Conservation (phyloP, 2,888 invertebrate species). For the Miltochrista miniata region DNA sequence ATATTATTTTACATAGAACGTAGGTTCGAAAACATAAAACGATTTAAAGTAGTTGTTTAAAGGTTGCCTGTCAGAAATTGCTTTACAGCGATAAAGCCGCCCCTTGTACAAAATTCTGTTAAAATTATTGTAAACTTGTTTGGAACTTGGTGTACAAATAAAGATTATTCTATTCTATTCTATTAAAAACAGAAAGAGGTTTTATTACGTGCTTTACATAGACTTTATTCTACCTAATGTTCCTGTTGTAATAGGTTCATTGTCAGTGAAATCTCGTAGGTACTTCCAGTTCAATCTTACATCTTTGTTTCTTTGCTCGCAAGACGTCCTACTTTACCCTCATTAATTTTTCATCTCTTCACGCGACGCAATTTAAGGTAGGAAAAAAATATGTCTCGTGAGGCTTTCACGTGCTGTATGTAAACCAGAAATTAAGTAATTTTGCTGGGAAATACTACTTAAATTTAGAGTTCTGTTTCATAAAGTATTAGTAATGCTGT, state of each 20-base stretch:
- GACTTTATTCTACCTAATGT: not conserved
- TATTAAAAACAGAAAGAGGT: not conserved
- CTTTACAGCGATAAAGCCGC: no score
- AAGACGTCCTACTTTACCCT: slow-evolving; percentile 57
- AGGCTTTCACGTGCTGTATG: slow-evolving; percentile 21
- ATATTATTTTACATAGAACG: no score
- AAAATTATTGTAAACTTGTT: no score
- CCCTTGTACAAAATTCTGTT: no score
- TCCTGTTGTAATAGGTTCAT: not conserved
- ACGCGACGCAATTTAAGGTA: slow-evolving; percentile 50
- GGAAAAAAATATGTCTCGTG: slow-evolving; percentile 31
- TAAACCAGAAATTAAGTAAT: slow-evolving; percentile 21
- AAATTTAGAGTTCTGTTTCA: not conserved
- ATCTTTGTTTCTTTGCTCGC: slow-evolving; percentile 40
- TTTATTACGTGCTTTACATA: not conserved
- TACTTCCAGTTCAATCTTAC: slow-evolving; percentile 35
- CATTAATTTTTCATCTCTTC: slow-evolving; percentile 63
- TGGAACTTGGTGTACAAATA: no score
- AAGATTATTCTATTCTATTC: no score
- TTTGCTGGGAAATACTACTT: slow-evolving; percentile 2
- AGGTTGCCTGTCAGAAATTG: no score
- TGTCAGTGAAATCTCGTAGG: not conserved
- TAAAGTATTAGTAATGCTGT: not conserved
- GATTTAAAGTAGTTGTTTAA: no score
- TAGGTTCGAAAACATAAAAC: no score